Evolutionary conservation across 92 coral and sea anemone genomes (phyloP).

Genomic region (Zoanthus sociatus): DNA sequence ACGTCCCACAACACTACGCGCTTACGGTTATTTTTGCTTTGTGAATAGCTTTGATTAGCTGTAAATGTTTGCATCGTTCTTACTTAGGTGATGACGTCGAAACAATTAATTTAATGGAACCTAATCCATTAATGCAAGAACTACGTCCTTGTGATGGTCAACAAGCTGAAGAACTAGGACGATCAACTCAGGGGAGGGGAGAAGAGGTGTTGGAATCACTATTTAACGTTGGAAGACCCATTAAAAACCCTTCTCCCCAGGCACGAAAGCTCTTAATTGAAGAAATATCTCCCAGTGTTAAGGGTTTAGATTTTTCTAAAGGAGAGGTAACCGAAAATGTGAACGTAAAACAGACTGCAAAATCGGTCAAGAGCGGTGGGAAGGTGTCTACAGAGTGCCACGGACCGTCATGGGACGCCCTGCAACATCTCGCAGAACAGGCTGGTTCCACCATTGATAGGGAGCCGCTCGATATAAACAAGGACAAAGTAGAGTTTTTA

Average conservation of each 20-base stretch:
- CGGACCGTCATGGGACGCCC: slow-evolving; percentile 65
- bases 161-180: neutral
- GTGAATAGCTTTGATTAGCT: neutral
- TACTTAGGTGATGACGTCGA: slow-evolving; percentile 81
- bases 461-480: slow-evolving; percentile 77
- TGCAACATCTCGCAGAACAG: slow-evolving; percentile 82
- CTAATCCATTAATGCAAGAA: neutral
- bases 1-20: too few species aligned
- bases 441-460: slow-evolving; percentile 90
- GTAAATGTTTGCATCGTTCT: neutral
- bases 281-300: slow-evolving; percentile 33
- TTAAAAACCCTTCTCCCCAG: neutral
- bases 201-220: slow-evolving; percentile 24
- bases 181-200: neutral
- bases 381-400: neutral
- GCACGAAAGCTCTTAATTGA: slow-evolving; percentile 65
- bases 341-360: neutral
- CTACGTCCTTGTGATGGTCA: too few species aligned
- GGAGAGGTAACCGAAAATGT: neutral
- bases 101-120: slow-evolving; percentile 71
- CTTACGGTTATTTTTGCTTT: neutral
- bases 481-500: slow-evolving; percentile 64
- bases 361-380: neutral
- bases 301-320: neutral
- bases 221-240: slow-evolving; percentile 27